These are phyloP conservation scores for Petroica traversi DNA, from an alignment of 2,113 vertebrate species.

Conservation along the genomic window DNA sequence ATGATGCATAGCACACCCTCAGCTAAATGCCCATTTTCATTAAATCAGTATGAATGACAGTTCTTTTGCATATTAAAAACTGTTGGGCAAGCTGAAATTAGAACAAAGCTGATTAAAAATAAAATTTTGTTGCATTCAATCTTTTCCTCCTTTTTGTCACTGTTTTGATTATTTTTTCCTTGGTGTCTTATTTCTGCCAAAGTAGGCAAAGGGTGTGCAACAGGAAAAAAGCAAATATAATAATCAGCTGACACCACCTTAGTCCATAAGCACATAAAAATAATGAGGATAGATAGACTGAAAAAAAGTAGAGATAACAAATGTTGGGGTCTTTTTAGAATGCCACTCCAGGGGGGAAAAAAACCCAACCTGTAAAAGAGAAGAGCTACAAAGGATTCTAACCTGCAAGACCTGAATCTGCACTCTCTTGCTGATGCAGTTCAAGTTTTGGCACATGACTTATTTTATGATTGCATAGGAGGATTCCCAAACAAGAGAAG, in stretches of 20 bases:
- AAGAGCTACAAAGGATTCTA: background rate
- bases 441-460: background rate
- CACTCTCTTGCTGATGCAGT: background rate
- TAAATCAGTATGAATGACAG: slow-evolving; percentile 24
- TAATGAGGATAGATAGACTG: background rate
- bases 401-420: background rate
- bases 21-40: slow-evolving; percentile 63
- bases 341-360: background rate
- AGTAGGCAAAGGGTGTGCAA: background rate
- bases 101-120: slow-evolving; percentile 9
- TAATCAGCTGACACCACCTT: background rate
- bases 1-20: slow-evolving; percentile 4
- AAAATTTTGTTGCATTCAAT: background rate
- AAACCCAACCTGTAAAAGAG: background rate
- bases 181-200: background rate
- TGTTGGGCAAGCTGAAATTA: slow-evolving; percentile 23
- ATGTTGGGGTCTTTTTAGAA: background rate
- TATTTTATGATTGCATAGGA: background rate
- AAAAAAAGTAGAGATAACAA: background rate
- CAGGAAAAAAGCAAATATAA: background rate
- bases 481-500: background rate
- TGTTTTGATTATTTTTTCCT: background rate
- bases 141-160: background rate
- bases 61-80: slow-evolving; percentile 15
- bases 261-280: background rate